Evolutionary conservation across 2,888 invertebrate species (phyloP), one percentile per base, ranked within the genome.

Genomic region (Andricus quercusramuli): DNA sequence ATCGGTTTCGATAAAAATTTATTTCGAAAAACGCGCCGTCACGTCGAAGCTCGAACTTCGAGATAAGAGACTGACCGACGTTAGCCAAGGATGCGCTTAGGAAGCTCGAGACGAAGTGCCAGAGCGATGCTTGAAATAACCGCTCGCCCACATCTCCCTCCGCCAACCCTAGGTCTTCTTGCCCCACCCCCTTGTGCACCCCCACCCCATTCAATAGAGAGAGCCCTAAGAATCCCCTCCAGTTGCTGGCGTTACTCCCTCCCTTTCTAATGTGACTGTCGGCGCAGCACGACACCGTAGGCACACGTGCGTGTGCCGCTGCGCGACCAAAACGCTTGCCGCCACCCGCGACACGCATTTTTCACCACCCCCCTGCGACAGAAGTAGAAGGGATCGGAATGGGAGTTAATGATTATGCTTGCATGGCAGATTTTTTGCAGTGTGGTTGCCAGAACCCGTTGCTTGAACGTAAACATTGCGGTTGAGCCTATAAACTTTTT

Each of bases 61-160:
- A 82, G 81, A 82, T 83, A 79, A 83, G 83, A 84, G 84, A 86
- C 82, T 84, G 86, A 82, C 84, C 84, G 83, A 85, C 84, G 85
- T 83, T 82, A 81, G 82, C 83, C 84, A 84, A 87, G 85, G 88
- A 89, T 86, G 80, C 88, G 86, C 88, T 83, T 83, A 85, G 88
- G 88, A 86, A 90, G 90, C 91, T 91, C 89, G 90, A 89, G 90
- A 89, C 91, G 87, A 90, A 92, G 91, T 91, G 92, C 91, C 91
- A 80, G 83, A 85, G 84, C 86, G 89, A 88, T 85, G 92, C 92
- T 91, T 90, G 92, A 92, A 92, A 92, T 92, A 92, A 91, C 91
- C 90, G 88, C 88, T 86, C 87, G 88, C 88, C 80, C 89, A 88
- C 89, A 87, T 88, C 89, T 89, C 90, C 90, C 90, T 89, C 89